Base-by-base conservation (phyloP, 2,888 invertebrate species). In the Conistra vaccinii region DNA sequence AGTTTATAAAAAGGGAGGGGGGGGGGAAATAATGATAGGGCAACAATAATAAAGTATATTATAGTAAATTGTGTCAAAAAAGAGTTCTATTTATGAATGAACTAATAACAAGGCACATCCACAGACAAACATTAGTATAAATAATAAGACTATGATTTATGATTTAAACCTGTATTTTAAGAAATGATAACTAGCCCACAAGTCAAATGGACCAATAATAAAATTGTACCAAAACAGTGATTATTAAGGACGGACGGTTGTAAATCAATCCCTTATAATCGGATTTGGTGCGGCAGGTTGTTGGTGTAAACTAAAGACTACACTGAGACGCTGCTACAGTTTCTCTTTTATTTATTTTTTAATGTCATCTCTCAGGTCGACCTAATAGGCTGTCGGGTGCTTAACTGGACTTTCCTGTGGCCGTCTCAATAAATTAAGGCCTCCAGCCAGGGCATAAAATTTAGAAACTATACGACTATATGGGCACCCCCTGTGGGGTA, bases 221-320 rank as follows among this genome's bases (percentile, higher is more conserved):
- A 85, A 86, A 84, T 74, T 81, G 71, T 83, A 85, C 71, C 84
- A 83, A 85, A 87, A 84, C 77, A 79, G 66, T 53, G 5, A 55
- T 63, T 74, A 71, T 73, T 69, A 78, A 73, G 65, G 74, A 86
- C n/a, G 65, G 60, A 1, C 42, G 73, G 20, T 80, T 83, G 62
- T 87, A 87, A 88, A 86, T 87, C 81, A 87, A 78, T 74, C 72
- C 67, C 63, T 69, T 80, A 39, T 88, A 89, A 89, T 84, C 87
- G 78, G 85, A 81, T 88, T 87, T 62, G 3, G 71, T 62, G 65
- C 57, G 35, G 42, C 35, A 42, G 12, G 20, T 58, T 35, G 10
- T 53, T 48, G 20, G 23, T 68, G 53, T 76, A 74, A 84, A 29
- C 35, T 23, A 6, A 7, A 9, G 73, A 45, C 9, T 78, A 78